Evolutionary conservation across 2,888 invertebrate species (phyloP).

Genomic region (Lasioglossum villosulum): DNA sequence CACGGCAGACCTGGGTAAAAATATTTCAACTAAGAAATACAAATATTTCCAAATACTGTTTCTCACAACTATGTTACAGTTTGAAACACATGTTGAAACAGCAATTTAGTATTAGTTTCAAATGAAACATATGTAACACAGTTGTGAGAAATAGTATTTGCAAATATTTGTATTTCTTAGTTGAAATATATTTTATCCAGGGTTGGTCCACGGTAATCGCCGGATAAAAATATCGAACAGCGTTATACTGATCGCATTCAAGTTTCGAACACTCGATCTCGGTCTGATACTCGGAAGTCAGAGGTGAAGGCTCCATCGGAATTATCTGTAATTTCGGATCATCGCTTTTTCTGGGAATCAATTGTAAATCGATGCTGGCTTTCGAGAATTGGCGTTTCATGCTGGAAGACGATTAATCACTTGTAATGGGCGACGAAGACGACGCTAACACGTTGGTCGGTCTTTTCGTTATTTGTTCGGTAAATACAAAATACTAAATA

Average conservation of each 20-base stretch:
- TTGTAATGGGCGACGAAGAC: background rate
- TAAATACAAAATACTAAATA: conserved; percentile 9
- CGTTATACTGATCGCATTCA: background rate
- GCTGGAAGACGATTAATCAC: background rate
- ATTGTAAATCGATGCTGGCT: background rate
- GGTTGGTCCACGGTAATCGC: background rate
- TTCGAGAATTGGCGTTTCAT: background rate
- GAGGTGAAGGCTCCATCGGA: conserved; percentile 59
- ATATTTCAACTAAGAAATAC: too few species aligned
- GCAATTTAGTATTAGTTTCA: too few species aligned
- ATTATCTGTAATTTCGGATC: conserved; percentile 51
- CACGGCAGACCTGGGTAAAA: background rate
- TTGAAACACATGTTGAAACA: too few species aligned
- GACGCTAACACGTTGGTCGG: background rate
- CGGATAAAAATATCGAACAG: background rate
- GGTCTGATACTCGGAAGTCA: conserved; percentile 27
- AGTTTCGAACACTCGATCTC: conserved; percentile 28
- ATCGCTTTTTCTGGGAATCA: background rate
- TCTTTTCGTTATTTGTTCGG: background rate
- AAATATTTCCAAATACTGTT: too few species aligned
- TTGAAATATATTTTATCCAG: too few species aligned
- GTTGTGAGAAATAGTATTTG: too few species aligned
- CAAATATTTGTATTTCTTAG: too few species aligned
- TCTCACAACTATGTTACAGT: too few species aligned
- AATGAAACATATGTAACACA: too few species aligned